phyloP scores from a whole-genome alignment of 2,797 vertebrate genomes.

The Ciconia nigra region DNA sequence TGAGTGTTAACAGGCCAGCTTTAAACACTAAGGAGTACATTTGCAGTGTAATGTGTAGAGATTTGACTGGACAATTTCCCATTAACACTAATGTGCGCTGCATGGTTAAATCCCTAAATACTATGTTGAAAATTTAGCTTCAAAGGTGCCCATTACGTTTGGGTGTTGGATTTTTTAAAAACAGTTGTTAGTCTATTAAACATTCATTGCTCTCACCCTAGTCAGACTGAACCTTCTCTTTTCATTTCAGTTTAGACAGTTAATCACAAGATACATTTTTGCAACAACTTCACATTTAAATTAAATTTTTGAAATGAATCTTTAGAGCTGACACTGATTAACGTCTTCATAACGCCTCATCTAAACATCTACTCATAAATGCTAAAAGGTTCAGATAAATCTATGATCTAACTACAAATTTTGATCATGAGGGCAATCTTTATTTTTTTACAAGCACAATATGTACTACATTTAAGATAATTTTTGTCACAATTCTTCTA shows the following conservation, averaged over 20 bases:
- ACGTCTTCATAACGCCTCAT: background rate
- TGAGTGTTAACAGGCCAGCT: constrained; percentile 37
- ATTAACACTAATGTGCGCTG: constrained; percentile 17
- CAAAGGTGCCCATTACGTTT: background rate
- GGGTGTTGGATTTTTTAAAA: constrained; percentile 11
- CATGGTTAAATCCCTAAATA: constrained; percentile 23
- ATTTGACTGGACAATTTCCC: constrained; percentile 23
- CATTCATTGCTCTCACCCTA: constrained; percentile 24
- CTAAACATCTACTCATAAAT: constrained; percentile 15
- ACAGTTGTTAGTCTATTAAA: constrained; percentile 54
- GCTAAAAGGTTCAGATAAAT: constrained; percentile 2
- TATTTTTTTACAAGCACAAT: background rate
- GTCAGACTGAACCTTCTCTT: constrained; percentile 51
- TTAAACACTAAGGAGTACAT: constrained; percentile 29
- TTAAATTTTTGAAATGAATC: background rate
- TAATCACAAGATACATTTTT: constrained; percentile 44
- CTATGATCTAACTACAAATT: background rate
- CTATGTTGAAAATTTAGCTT: constrained; percentile 22
- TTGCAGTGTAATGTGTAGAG: background rate
- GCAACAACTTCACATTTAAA: constrained; percentile 30
- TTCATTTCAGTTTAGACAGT: constrained; percentile 49
- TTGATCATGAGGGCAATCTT: background rate
- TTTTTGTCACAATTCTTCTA: background rate
- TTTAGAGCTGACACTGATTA: constrained; percentile 33
- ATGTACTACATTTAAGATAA: background rate